Evolutionary conservation across 2,797 vertebrate genomes (phyloP).

Genomic region (Anas acuta): DNA sequence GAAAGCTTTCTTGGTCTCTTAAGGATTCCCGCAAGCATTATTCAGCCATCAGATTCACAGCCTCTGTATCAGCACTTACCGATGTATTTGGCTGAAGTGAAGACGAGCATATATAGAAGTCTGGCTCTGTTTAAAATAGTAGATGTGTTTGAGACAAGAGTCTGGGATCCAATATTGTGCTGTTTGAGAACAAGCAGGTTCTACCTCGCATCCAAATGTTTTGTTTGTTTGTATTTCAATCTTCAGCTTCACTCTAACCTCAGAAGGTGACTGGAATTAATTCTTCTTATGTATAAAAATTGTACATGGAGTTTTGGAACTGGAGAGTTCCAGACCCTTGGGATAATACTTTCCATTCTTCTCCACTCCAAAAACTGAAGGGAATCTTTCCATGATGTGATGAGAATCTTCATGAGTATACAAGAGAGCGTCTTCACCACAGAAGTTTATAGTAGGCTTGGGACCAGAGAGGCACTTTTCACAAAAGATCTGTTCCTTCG

Average conservation of each 20-base stretch:
- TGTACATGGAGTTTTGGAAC: neutral
- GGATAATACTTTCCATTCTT: neutral
- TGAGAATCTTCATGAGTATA: neutral
- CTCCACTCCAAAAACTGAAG: neutral
- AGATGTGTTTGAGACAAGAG: neutral
- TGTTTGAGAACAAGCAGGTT: neutral
- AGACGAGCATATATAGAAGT: neutral
- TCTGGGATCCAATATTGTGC: neutral
- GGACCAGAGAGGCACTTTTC: neutral
- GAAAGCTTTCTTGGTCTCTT: conserved; percentile 49
- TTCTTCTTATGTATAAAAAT: neutral
- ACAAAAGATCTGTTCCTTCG: neutral
- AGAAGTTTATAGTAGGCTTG: neutral
- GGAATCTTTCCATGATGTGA: neutral
- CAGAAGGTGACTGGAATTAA: conserved; percentile 17
- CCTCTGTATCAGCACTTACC: conserved; percentile 57
- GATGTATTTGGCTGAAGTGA: conserved; percentile 14
- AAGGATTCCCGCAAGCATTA: conserved; percentile 53
- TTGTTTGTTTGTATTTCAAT: neutral
- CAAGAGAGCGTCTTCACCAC: neutral
- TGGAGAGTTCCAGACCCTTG: neutral
- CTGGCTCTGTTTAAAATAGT: conserved; percentile 47
- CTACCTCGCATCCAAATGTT: neutral
- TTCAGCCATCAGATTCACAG: conserved; percentile 55
- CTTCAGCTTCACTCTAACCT: neutral